Evolutionary conservation across 2,113 vertebrate genomes (phyloP).

Genomic region (Hiodon tergisus): DNA sequence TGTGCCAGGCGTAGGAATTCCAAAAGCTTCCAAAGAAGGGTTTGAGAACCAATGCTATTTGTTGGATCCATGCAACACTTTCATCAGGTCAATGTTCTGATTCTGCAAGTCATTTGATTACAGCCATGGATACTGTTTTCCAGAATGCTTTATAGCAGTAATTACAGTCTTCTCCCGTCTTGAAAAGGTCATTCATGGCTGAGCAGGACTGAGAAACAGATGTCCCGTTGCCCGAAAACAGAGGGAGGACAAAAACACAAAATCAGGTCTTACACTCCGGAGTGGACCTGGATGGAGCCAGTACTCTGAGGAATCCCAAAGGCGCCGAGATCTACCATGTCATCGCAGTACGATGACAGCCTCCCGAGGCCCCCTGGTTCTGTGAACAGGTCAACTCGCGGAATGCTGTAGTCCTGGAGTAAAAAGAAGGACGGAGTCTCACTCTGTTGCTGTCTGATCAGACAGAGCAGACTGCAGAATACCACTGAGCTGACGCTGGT

Average conservation of each 20-base stretch:
- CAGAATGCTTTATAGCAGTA: too few species aligned
- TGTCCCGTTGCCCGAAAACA: neutral
- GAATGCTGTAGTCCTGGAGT: conserved; percentile 81
- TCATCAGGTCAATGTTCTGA: too few species aligned
- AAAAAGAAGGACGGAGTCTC: conserved; percentile 2
- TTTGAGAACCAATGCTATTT: neutral
- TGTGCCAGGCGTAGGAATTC: neutral
- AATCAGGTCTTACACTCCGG: conserved; percentile 80
- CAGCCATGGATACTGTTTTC: too few species aligned
- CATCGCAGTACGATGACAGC: conserved; percentile 74
- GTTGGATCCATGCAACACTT: too few species aligned
- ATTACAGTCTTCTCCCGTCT: neutral
- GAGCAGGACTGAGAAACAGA: neutral
- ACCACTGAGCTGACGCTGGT: neutral
- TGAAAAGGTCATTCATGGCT: neutral
- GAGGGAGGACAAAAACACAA: neutral
- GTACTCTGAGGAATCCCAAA: conserved; percentile 77
- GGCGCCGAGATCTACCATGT: conserved; percentile 71
- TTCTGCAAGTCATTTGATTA: too few species aligned
- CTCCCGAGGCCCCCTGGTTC: conserved; percentile 81
- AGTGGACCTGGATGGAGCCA: conserved; percentile 84
- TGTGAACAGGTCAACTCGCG: conserved; percentile 81
- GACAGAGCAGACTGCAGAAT: too few species aligned
- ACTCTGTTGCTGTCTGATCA: neutral
- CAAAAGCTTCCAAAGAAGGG: neutral